Evolutionary conservation across 2,888 invertebrate species (phyloP).

Genomic region (Drosophila austrosaltans): DNA sequence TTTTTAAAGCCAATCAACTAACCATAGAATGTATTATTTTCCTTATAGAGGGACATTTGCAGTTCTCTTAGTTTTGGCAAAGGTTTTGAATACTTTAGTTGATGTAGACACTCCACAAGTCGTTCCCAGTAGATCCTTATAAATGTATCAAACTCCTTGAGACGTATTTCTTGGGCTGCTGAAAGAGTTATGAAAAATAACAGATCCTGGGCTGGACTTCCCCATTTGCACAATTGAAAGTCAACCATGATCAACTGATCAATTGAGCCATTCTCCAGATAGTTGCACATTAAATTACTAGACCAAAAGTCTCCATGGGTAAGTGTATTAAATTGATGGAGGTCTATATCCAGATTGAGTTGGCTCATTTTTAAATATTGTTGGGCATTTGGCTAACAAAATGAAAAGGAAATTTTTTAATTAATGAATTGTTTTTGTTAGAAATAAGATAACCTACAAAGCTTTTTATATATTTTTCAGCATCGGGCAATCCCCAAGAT

Average conservation of each 20-base stretch:
- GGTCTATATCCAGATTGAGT: conserved; percentile 43
- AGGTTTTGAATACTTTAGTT: conserved; percentile 57
- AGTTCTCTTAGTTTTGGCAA: conserved; percentile 68
- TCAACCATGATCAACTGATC: conserved; percentile 75
- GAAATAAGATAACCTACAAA: conserved; percentile 51
- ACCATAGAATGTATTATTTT: conserved; percentile 56
- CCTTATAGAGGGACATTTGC: conserved; percentile 59
- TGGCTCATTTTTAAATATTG: conserved; percentile 54
- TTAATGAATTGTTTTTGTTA: too few relatives aligned
- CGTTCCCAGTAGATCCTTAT: conserved; percentile 68
- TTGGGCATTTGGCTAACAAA: conserved; percentile 56
- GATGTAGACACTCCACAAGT: conserved; percentile 62
- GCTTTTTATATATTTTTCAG: conserved; percentile 60
- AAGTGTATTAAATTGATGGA: conserved; percentile 69
- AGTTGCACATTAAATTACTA: conserved; percentile 79
- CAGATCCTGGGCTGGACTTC: conserved; percentile 71
- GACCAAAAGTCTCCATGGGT: conserved; percentile 81
- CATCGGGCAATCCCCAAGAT: conserved; percentile 62
- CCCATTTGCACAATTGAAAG: conserved; percentile 76
- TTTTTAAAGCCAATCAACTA: not conserved
- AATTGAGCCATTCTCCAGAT: conserved; percentile 56
- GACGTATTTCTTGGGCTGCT: conserved; percentile 56
- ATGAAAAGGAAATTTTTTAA: not conserved
- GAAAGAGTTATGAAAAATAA: conserved; percentile 70
- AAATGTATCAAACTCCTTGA: conserved; percentile 66